Evolutionary conservation across 2,113 vertebrate species (phyloP).

Genomic region (Polypterus bichir): DNA sequence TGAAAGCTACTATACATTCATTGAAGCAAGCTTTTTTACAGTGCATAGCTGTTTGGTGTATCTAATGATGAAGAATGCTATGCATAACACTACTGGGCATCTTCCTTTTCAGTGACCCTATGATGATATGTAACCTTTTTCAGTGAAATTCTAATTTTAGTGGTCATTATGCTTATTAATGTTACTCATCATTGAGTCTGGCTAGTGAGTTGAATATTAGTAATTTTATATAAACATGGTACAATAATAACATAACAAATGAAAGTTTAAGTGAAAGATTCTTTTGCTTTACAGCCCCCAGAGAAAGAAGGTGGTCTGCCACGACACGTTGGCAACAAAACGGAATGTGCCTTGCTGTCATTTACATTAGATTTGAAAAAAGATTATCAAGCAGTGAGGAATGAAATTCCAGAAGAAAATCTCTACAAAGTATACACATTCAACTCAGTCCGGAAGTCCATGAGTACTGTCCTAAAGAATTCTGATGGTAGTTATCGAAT

Average conservation of each 20-base stretch:
- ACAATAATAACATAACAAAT: background rate
- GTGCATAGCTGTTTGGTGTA: too few relatives aligned
- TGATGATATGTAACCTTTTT: too few relatives aligned
- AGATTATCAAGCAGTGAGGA: conserved; percentile 88
- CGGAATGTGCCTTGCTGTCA: conserved; percentile 98
- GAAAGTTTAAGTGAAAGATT: background rate
- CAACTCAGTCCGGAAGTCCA: conserved; percentile 96
- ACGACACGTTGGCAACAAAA: conserved; percentile 96
- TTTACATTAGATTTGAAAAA: conserved; percentile 81
- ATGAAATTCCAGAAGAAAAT: conserved; percentile 92
- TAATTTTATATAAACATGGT: too few relatives aligned
- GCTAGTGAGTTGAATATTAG: too few relatives aligned
- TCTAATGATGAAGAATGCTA: too few relatives aligned
- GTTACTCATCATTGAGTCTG: too few relatives aligned
- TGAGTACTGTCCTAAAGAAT: conserved; percentile 96
- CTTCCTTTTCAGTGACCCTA: too few relatives aligned
- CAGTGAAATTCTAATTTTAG: too few relatives aligned
- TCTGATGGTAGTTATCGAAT: conserved; percentile 90
- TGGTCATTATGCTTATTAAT: too few relatives aligned
- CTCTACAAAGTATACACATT: conserved; percentile 98
- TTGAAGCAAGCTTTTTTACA: too few relatives aligned
- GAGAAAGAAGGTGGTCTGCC: conserved; percentile 95
- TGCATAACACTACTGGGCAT: too few relatives aligned
- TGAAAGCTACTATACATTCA: too few relatives aligned
- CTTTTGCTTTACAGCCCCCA: conserved; percentile 62